A percentile compares a stretch with the other conserved stretches of the same genome.
These are phyloP conservation scores for Calephelis perditalis DNA, from an alignment of 2,888 invertebrate species.

Conservation along the genomic window DNA sequence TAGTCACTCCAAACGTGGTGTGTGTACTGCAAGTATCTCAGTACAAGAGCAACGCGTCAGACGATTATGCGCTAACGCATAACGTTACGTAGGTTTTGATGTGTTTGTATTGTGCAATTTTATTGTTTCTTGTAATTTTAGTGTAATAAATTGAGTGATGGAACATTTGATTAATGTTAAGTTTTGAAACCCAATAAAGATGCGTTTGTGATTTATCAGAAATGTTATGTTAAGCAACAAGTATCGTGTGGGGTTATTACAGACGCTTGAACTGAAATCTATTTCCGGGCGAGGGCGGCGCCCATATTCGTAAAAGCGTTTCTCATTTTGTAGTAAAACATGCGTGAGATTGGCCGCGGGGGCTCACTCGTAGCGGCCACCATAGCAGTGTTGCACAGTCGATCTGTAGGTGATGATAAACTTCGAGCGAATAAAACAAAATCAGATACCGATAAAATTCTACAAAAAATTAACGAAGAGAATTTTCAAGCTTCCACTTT, in stretches of 20 bases:
- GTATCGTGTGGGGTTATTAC: slow-evolving; percentile 49
- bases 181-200: slow-evolving; percentile 15
- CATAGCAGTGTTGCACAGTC: slow-evolving; percentile 68
- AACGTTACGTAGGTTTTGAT: slow-evolving; percentile 23
- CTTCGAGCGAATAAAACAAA: slow-evolving; percentile 43
- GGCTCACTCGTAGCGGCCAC: slow-evolving; percentile 80
- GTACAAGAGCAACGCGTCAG: slow-evolving; percentile 48
- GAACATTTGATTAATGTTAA: too few relatives aligned
- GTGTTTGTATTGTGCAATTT: slow-evolving; percentile 39
- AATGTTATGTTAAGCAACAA: slow-evolving; percentile 47
- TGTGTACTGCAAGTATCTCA: slow-evolving; percentile 57
- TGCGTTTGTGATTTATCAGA: neutral
- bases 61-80: slow-evolving; percentile 46
- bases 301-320: slow-evolving; percentile 61
- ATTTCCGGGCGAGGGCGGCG: slow-evolving; percentile 72
- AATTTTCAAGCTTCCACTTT: slow-evolving; percentile 44
- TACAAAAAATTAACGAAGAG: slow-evolving; percentile 42
- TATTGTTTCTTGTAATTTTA: slow-evolving; percentile 25
- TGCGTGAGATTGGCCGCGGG: slow-evolving; percentile 75
- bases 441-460: slow-evolving; percentile 49
- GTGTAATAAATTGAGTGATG: too few relatives aligned
- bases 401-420: slow-evolving; percentile 56
- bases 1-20: slow-evolving; percentile 68
- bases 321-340: slow-evolving; percentile 73
- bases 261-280: slow-evolving; percentile 63